phyloP scores from a whole-genome alignment of 1,140 invertebrate species.

The Drosophila sp. region DNA sequence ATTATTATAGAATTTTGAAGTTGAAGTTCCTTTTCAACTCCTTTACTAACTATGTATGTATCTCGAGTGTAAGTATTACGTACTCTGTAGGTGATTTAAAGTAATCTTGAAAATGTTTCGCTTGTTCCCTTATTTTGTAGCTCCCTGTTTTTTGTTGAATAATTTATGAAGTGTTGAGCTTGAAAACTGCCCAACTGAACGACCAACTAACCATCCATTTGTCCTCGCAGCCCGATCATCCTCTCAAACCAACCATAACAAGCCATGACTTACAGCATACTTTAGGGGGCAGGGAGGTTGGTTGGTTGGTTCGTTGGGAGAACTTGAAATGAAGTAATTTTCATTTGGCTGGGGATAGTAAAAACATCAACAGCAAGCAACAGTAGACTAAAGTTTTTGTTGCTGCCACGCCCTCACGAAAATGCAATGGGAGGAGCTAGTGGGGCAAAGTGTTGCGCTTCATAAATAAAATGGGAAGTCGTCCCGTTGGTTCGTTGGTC shows the following conservation, averaged over 20 bases:
- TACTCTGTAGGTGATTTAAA: background rate
- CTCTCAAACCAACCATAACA: conserved; percentile 47
- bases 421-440: conserved; percentile 61
- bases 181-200: conserved; percentile 45
- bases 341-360: conserved; percentile 61
- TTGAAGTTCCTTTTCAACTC: background rate
- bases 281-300: conserved; percentile 17
- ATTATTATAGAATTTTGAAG: too few relatives aligned
- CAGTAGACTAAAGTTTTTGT: conserved; percentile 44
- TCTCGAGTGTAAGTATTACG: background rate
- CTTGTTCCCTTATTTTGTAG: background rate
- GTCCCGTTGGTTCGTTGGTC: background rate
- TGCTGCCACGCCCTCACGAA: conserved; percentile 29
- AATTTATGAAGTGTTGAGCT: conserved; percentile 79
- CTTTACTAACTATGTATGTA: background rate
- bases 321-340: conserved; percentile 73
- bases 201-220: conserved; percentile 39
- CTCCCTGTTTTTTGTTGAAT: conserved; percentile 30
- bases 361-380: conserved; percentile 69
- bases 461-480: conserved; percentile 62
- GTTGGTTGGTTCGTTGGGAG: too few relatives aligned
- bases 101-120: background rate
- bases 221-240: conserved; percentile 42
- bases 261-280: conserved; percentile 62
- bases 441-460: conserved; percentile 63